Percentiles rank a stretch among this genome's conserved stretches.
These are phyloP conservation scores for Pseudomyrmex dendroicus DNA, from an alignment of 1,140 invertebrate species.

Conservation along the genomic window DNA sequence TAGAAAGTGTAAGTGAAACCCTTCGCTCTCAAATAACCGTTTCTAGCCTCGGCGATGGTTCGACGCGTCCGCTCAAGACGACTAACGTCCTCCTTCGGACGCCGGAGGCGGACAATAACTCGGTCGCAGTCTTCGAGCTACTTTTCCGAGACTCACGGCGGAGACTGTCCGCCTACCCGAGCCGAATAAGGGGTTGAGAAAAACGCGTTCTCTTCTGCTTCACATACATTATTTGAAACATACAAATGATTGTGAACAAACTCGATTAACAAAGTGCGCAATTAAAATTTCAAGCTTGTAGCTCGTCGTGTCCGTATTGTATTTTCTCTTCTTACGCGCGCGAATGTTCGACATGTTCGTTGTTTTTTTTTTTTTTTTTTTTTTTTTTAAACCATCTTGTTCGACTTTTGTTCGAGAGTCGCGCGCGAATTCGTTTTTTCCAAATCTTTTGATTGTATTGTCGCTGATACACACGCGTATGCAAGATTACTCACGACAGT, in stretches of 20 bases:
- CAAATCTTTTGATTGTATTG: neutral
- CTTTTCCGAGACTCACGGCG: neutral
- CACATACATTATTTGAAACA: neutral
- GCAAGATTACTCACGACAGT: slow-evolving; percentile 36
- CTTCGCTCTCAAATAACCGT: slow-evolving; percentile 42
- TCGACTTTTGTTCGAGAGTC: too few relatives aligned
- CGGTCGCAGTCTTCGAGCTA: neutral
- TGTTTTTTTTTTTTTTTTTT: neutral
- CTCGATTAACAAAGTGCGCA: neutral
- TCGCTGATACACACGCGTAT: neutral
- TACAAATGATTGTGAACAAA: neutral
- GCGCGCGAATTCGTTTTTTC: neutral
- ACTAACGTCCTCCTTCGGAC: slow-evolving; percentile 8
- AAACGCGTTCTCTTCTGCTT: neutral
- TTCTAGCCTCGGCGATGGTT: slow-evolving; percentile 28
- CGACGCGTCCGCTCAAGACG: slow-evolving; percentile 28
- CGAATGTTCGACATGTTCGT: neutral
- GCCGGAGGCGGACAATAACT: neutral
- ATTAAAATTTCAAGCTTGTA: neutral
- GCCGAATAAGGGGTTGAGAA: neutral
- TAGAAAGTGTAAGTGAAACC: slow-evolving; percentile 74
- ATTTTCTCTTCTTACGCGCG: neutral
- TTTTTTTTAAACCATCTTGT: too few relatives aligned
- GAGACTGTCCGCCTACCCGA: neutral
- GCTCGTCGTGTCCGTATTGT: neutral